Evolutionary conservation across 2,113 vertebrate genomes (phyloP).

Genomic region (Pangasianodon gigas): DNA sequence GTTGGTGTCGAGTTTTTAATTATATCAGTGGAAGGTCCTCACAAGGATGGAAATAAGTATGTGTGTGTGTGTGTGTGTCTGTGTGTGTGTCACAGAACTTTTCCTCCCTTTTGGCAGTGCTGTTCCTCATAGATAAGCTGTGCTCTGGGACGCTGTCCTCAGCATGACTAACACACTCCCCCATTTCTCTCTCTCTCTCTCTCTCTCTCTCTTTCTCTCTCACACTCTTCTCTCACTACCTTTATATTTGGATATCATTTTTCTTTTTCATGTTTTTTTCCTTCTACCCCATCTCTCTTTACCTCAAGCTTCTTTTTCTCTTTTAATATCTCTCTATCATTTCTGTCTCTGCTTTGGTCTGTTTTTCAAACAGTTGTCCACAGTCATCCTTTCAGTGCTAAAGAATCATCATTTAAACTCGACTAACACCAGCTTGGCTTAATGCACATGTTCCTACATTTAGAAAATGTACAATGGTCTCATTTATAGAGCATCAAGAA

Average conservation of each 20-base stretch:
- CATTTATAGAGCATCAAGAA: neutral
- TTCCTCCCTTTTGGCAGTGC: conserved; percentile 52
- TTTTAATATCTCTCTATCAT: neutral
- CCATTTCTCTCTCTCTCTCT: conserved; percentile 1
- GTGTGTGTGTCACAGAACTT: conserved; percentile 27
- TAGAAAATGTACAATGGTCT: neutral
- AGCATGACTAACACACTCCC: conserved; percentile 51
- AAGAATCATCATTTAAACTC: neutral
- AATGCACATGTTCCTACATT: neutral
- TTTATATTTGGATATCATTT: conserved; percentile 3
- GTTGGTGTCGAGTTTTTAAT: neutral
- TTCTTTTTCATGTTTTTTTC: neutral
- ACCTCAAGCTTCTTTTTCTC: neutral
- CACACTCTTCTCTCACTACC: neutral
- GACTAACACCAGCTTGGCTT: neutral
- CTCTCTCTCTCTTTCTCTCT: neutral
- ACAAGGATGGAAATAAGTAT: neutral
- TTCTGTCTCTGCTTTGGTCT: neutral
- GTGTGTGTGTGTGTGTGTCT: neutral
- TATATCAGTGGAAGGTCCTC: neutral
- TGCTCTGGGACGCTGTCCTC: conserved; percentile 39
- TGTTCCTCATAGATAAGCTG: conserved; percentile 57
- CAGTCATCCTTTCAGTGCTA: neutral
- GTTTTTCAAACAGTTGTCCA: neutral
- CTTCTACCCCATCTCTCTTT: neutral